phyloP scores from a whole-genome alignment of 2,113 vertebrate genomes.

The Austrofundulus limnaeus region DNA sequence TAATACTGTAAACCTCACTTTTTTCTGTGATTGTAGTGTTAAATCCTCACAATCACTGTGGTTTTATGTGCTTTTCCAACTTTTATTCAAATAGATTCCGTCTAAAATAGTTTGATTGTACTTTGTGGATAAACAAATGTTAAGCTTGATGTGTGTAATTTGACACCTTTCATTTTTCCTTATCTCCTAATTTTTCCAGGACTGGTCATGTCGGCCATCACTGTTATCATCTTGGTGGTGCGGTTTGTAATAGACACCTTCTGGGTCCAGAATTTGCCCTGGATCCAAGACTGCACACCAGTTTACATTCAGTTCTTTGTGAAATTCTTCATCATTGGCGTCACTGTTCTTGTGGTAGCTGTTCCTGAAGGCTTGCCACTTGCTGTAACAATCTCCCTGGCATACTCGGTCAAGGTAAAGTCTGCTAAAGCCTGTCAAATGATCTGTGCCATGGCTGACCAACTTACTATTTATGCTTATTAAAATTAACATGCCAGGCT shows the following conservation, averaged over 20 bases:
- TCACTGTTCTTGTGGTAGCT: conserved; percentile 96
- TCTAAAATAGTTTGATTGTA: no score
- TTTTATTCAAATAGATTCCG: neutral
- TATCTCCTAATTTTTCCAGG: conserved; percentile 74
- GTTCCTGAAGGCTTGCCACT: conserved; percentile 98
- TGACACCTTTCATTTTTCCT: neutral
- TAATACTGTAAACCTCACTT: neutral
- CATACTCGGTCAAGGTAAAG: conserved; percentile 97
- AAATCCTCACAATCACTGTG: neutral
- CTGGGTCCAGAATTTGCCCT: conserved; percentile 90
- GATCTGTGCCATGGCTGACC: conserved; percentile 21
- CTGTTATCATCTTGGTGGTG: conserved; percentile 95
- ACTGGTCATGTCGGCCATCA: conserved; percentile 96
- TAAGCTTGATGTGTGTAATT: neutral
- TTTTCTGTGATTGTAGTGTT: neutral
- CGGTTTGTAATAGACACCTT: conserved; percentile 96
- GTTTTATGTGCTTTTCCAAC: neutral
- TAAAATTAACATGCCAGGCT: conserved; percentile 47
- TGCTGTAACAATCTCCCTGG: conserved; percentile 96
- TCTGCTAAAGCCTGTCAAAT: conserved; percentile 17
- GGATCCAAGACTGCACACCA: conserved; percentile 93
- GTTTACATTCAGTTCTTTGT: conserved; percentile 99
- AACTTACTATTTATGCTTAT: conserved; percentile 63
- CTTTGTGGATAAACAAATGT: no score
- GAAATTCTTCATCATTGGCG: conserved; percentile 99